Conservation (phyloP, 2,888 invertebrate species). For the Andrena flavipes region DNA sequence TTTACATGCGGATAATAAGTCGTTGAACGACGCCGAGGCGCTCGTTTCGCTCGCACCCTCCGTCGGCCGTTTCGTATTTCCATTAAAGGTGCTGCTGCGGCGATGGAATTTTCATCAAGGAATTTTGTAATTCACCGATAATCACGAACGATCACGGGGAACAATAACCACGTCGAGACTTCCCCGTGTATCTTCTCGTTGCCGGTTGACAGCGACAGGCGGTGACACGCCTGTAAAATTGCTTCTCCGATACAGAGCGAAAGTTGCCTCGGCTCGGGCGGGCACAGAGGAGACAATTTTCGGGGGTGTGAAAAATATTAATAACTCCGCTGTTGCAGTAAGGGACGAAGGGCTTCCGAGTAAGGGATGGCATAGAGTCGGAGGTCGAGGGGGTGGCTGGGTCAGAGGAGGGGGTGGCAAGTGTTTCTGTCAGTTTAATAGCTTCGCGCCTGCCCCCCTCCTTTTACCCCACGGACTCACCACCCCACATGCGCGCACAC, state of each 20-base stretch:
- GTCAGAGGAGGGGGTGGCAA: constrained; percentile 80
- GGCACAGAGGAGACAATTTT: constrained; percentile 81
- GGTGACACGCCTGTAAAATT: constrained; percentile 81
- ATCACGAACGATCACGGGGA: constrained; percentile 9
- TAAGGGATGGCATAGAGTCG: constrained; percentile 75
- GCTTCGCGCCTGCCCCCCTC: constrained; percentile 79
- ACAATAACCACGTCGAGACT: constrained; percentile 28
- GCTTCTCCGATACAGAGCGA: constrained; percentile 64
- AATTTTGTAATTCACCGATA: constrained; percentile 10
- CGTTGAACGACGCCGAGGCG: neutral
- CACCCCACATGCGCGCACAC: constrained; percentile 71
- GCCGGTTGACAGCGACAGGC: constrained; percentile 78
- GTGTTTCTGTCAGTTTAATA: constrained; percentile 85
- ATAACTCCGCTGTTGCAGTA: constrained; percentile 77
- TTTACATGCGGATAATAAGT: constrained; percentile 25
- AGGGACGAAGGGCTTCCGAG: constrained; percentile 75
- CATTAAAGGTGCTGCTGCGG: neutral
- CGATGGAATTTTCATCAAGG: constrained; percentile 7
- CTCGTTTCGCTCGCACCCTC: neutral
- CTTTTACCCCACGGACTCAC: constrained; percentile 61
- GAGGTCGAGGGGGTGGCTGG: constrained; percentile 66
- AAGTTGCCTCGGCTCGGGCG: constrained; percentile 51
- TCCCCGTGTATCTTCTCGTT: constrained; percentile 63
- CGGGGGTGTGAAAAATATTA: constrained; percentile 83
- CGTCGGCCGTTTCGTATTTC: neutral